Evolutionary conservation across 2,797 vertebrate species (phyloP).

Genomic region (Holocentrus rufus): DNA sequence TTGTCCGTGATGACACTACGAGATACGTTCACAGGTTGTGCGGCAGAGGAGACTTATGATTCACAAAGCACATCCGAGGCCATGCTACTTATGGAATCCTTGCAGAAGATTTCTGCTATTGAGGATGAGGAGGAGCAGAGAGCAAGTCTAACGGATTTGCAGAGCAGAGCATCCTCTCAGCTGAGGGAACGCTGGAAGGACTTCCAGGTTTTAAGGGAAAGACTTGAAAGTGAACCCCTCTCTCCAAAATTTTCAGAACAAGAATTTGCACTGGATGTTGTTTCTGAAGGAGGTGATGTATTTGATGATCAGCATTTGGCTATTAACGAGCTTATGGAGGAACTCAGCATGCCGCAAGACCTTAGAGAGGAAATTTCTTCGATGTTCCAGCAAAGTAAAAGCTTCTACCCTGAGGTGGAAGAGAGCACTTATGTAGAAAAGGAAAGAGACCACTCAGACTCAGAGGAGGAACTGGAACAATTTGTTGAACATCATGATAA

Average conservation of each 20-base stretch:
- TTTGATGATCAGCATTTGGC: conserved; percentile 68
- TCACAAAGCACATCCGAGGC: conserved; percentile 81
- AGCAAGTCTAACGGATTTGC: conserved; percentile 82
- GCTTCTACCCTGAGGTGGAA: conserved; percentile 60
- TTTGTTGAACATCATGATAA: conserved; percentile 38
- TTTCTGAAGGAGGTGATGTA: conserved; percentile 60
- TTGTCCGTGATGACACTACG: conserved; percentile 87
- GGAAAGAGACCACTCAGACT: conserved; percentile 52
- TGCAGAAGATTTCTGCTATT: conserved; percentile 84
- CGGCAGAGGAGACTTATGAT: conserved; percentile 58
- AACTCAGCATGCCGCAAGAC: conserved; percentile 77
- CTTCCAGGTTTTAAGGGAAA: conserved; percentile 73
- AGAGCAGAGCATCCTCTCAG: conserved; percentile 79
- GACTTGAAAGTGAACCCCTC: conserved; percentile 67
- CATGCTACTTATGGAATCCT: conserved; percentile 84
- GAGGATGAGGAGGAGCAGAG: conserved; percentile 86
- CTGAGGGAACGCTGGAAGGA: conserved; percentile 77
- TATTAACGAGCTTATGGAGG: conserved; percentile 76
- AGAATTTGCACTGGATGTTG: conserved; percentile 73
- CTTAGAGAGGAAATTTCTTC: conserved; percentile 71
- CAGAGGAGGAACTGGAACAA: conserved; percentile 65
- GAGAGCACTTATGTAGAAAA: conserved; percentile 61
- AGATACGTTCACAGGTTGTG: conserved; percentile 75
- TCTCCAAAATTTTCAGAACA: conserved; percentile 74
- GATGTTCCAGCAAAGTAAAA: conserved; percentile 56